Evolutionary conservation across 2,113 vertebrate species (phyloP), one percentile per base, ranked within the genome.

Genomic region (Peucedramus taeniatus): DNA sequence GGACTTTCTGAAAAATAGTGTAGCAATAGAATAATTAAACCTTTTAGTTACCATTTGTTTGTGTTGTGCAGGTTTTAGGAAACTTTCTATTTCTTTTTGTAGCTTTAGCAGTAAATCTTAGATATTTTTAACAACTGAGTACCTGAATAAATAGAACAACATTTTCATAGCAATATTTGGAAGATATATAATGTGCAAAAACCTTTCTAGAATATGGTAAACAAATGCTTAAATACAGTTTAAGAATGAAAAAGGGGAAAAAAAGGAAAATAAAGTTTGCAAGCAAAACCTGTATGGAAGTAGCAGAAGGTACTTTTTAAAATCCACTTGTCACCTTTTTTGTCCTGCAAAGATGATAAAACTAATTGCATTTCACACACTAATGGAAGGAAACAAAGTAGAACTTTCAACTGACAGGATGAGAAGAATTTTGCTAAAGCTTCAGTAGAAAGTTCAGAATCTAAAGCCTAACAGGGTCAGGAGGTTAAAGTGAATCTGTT

Each of bases 351-450:
- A 65, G 74, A 72, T 93, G 44, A 72, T 81, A 75, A 75, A 89
- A 76, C 40, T 68, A 65, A 79, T 33, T 42, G 7, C n/a, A 91
- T 91, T 95, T 95, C 74, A 85, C 81, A 87, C 50, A 28, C 17
- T 85, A 31, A 2, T 79, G 63, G 47, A 91, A 85, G 47, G 71
- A 85, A 60, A 91, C 87, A 94, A 93, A 91, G 53, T 57, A 89
- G 57, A 76, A 26, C 30, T 94, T 95, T 69, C 84, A 80, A 65
- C 8, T 95, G 78, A 87, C 23, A 76, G 78, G 50, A n/a, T 92
- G 75, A 89, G 72, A 94, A 93, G 70, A 85, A 93, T 94, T 87
- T 89, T 87, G 31, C 70, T 93, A 85, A 87, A 84, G 40, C 65
- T 72, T 51, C 49, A 87, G 40, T 53, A 42, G 42, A 37, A 91